Evolutionary conservation across 1,140 invertebrate genomes (phyloP).

Genomic region (Gonioctena quinquepunctata): DNA sequence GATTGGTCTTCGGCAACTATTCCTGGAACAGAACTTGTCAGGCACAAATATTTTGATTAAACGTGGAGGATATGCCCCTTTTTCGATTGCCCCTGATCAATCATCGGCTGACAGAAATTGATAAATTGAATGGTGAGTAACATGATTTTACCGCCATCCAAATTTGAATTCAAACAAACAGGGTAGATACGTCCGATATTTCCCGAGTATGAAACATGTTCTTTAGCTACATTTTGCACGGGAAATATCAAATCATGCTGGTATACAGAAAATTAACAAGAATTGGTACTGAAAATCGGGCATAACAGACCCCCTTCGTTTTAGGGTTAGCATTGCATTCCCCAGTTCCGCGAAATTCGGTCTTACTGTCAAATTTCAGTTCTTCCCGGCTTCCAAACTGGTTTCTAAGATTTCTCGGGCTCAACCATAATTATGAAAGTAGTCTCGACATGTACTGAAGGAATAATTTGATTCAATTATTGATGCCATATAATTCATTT

Average conservation of each 20-base stretch:
- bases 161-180: background rate
- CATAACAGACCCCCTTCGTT: too few relatives aligned
- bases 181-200: too few relatives aligned
- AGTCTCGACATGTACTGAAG: too few relatives aligned
- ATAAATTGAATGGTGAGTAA: conserved; percentile 75
- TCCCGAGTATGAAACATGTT: too few relatives aligned
- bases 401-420: background rate
- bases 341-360: background rate
- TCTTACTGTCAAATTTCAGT: background rate
- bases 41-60: conserved; percentile 79
- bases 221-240: too few relatives aligned
- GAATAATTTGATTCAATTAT: too few relatives aligned
- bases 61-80: conserved; percentile 82
- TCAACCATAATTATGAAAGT: too few relatives aligned
- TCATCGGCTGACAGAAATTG: conserved; percentile 79
- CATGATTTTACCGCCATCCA: background rate
- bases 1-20: conserved; percentile 73
- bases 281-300: too few relatives aligned
- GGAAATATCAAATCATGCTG: too few relatives aligned
- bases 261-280: too few relatives aligned
- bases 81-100: conserved; percentile 83
- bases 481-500: too few relatives aligned
- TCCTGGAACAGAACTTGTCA: conserved; percentile 74
- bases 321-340: too few relatives aligned
- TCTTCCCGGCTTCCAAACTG: background rate